Percentiles rank a stretch among this genome's conserved stretches.
Evolutionary conservation across 2,888 invertebrate species (phyloP).

Genomic region (Xanthorhoe designata): DNA sequence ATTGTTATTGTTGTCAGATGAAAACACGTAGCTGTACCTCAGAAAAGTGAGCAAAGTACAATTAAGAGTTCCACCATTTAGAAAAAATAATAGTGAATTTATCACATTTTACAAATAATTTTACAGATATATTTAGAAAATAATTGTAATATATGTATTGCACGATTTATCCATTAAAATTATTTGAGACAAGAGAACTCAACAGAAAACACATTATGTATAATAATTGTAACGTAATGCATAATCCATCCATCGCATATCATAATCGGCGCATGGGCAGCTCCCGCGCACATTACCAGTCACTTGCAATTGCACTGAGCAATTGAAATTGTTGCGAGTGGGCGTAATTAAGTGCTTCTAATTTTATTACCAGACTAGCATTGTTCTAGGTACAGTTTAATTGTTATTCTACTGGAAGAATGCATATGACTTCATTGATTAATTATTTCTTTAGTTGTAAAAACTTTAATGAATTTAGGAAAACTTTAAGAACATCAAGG

Average conservation of each 20-base stretch:
- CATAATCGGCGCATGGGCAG: conserved; percentile 32
- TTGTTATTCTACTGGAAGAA: not conserved
- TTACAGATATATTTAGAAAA: too few species aligned
- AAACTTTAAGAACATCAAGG: too few species aligned
- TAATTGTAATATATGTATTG: not conserved
- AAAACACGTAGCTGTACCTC: too few species aligned
- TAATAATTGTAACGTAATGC: conserved; percentile 23
- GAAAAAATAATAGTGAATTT: too few species aligned
- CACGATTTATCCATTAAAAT: not conserved
- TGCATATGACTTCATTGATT: not conserved
- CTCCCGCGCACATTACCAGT: conserved; percentile 35
- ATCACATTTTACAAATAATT: too few species aligned
- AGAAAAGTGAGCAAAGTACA: too few species aligned
- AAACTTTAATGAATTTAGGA: too few species aligned
- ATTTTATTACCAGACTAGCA: conserved; percentile 19
- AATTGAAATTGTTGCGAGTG: conserved; percentile 27
- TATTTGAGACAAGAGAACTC: too few species aligned
- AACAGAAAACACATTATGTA: not conserved
- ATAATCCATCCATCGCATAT: conserved; percentile 32
- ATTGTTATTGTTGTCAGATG: not conserved
- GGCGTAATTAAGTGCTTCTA: conserved; percentile 30
- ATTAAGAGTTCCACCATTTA: too few species aligned
- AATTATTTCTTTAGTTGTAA: not conserved
- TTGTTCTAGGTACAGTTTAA: conserved; percentile 2
- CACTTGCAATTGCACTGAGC: conserved; percentile 45